Base-by-base conservation (phyloP, 2,113 vertebrate species). In the Chaetorhynchus papuensis region DNA sequence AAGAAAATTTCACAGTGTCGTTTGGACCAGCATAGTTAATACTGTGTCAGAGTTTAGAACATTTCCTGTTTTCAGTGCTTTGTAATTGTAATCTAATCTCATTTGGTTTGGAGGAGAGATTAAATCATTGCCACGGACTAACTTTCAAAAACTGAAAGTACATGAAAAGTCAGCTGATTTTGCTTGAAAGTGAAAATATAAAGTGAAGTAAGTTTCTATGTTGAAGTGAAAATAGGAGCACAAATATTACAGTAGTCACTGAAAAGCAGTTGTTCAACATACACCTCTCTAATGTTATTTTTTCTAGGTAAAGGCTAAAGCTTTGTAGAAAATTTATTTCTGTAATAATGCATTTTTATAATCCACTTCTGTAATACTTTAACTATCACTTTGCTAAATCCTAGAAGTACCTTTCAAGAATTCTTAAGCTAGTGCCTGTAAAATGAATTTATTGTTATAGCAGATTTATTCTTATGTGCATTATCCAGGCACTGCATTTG, bases 41-140 rank as follows among this genome's bases (percentile, higher is more conserved):
- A 96, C 20, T 77, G 47, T 91, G 93, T 94, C 87, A 80, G 87
- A 85, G 75, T 95, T 96, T 96, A 47, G 89, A 91, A 89, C 81
- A 74, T 93, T 93, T 95, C 93, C 96, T 95, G 91, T 59, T 96
- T 96, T 94, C 1, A 8, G 70, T 91, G 93, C 87, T 89, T 90
- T 76, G 50, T 91, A 93, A 93, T 91, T 96, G 91, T 94, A 94
- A 91, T 93, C 93, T 94, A 92, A 95, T 94, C 60, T 87, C 75
- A 69, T 79, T 41, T 93, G 61, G 45, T 95, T 93, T 93, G 66
- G n/a, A 95, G 42, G 45, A 37, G 49, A 93, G 91, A 91, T 95
- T 91, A 95, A 94, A 83, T 94, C 65, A 65, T 69, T 89, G 83
- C 54, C 60, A 83, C 64, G 30, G 64, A 80, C 64, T 75, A 30